Conservation (phyloP, 2,888 invertebrate genomes). For the Lathronympha strigana region DNA sequence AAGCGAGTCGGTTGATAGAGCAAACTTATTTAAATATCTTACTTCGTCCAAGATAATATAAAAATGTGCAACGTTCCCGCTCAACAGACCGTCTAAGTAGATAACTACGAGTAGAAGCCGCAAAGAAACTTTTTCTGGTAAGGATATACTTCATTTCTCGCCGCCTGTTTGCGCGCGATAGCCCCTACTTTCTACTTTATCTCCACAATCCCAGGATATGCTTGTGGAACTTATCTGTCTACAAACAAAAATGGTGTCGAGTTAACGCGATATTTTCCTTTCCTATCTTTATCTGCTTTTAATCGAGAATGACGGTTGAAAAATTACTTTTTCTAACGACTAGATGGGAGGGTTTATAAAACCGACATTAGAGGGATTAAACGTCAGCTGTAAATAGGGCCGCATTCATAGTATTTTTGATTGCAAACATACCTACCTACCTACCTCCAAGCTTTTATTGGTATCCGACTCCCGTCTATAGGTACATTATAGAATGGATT, state of each 20-base stretch:
- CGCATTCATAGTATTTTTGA: too few relatives aligned
- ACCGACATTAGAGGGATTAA: neutral
- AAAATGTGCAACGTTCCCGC: conserved; percentile 2
- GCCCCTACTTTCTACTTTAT: conserved; percentile 58
- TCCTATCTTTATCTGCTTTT: conserved; percentile 6
- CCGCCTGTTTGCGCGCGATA: conserved; percentile 49
- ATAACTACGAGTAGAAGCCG: conserved; percentile 29
- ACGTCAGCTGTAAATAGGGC: neutral
- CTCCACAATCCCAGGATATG: conserved; percentile 42
- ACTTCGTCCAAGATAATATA: neutral
- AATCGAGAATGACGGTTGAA: neutral
- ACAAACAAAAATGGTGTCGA: conserved; percentile 24
- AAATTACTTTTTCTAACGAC: neutral
- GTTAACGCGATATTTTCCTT: neutral
- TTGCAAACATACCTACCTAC: too few relatives aligned
- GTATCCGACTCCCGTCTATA: too few relatives aligned
- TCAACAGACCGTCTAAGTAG: conserved; percentile 4
- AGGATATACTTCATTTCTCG: conserved; percentile 38
- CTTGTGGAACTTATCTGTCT: conserved; percentile 23
- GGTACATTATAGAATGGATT: too few relatives aligned
- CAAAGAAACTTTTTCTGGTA: conserved; percentile 30
- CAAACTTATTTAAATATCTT: neutral
- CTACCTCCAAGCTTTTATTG: too few relatives aligned
- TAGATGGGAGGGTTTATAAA: neutral
- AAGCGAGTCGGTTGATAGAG: too few relatives aligned